A percentile compares a stretch with the other conserved stretches of the same genome.
These are phyloP conservation scores for Melangyna quadrimaculata DNA, from an alignment of 2,888 invertebrate genomes.

Conservation along the genomic window DNA sequence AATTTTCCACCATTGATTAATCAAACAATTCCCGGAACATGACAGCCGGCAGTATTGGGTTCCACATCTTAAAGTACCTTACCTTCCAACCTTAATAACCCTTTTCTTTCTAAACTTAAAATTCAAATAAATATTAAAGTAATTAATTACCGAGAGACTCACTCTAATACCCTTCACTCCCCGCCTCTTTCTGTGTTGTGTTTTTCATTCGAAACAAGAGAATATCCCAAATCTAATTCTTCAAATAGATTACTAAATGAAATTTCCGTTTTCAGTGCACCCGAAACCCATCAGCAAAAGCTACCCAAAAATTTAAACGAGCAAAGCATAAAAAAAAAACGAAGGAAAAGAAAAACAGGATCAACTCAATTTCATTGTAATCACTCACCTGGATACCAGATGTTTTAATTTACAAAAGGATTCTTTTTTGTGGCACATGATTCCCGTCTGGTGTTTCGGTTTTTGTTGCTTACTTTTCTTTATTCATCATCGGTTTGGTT, in stretches of 20 bases:
- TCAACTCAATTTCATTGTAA: constrained; percentile 71
- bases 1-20: constrained; percentile 21
- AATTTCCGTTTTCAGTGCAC: constrained; percentile 45
- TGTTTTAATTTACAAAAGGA: constrained; percentile 71
- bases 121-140: constrained; percentile 62
- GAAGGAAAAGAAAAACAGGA: constrained; percentile 31
- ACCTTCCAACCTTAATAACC: too few species aligned
- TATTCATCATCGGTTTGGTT: constrained; percentile 44
- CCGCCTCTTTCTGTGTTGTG: background rate
- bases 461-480: constrained; percentile 36
- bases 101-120: constrained; percentile 20
- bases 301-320: background rate
- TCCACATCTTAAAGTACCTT: too few species aligned
- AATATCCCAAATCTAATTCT: constrained; percentile 39
- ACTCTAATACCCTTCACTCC: background rate
- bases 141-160: constrained; percentile 57
- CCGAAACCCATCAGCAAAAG: background rate
- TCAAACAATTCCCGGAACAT: background rate
- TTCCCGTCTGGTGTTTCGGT: constrained; percentile 28
- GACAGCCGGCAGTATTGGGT: background rate
- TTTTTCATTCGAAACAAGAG: constrained; percentile 8
- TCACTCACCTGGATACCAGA: constrained; percentile 71
- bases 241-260: constrained; percentile 69
- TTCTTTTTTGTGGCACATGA: constrained; percentile 62
- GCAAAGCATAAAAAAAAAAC: constrained; percentile 18